These are phyloP conservation scores for Tiliacea aurago DNA, from an alignment of 2,888 invertebrate species.

Conservation along the genomic window DNA sequence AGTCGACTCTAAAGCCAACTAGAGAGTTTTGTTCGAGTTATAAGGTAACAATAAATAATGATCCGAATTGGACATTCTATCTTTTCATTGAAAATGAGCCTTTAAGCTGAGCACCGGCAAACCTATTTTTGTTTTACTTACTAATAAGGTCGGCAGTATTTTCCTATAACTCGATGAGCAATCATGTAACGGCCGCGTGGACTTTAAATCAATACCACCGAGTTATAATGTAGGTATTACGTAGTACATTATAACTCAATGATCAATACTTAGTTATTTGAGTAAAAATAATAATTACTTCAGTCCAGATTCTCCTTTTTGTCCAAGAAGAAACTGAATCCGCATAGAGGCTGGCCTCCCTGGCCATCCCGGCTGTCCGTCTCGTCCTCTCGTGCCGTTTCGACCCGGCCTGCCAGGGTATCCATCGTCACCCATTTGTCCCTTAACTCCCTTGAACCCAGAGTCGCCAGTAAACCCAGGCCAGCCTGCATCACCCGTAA, in stretches of 20 bases:
- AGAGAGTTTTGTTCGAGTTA: too few species aligned
- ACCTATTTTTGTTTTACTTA: not conserved
- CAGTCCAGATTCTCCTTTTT: constrained; percentile 86
- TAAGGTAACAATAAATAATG: too few species aligned
- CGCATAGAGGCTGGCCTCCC: constrained; percentile 85
- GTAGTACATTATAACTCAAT: too few species aligned
- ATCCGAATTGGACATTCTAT: too few species aligned
- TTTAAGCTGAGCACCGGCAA: not conserved
- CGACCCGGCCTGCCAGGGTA: constrained; percentile 86
- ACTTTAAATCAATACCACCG: not conserved
- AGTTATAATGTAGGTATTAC: too few species aligned
- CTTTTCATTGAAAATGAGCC: too few species aligned
- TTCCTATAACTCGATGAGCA: not conserved
- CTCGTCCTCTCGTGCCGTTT: constrained; percentile 87
- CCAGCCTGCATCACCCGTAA: constrained; percentile 82
- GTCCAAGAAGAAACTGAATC: constrained; percentile 81
- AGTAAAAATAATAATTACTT: constrained; percentile 70
- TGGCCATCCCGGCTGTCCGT: constrained; percentile 88
- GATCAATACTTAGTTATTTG: too few species aligned
- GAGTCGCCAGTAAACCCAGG: constrained; percentile 74
- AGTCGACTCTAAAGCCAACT: too few species aligned
- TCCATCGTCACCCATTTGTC: constrained; percentile 85
- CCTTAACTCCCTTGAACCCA: constrained; percentile 81
- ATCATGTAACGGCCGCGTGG: not conserved
- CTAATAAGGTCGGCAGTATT: too few species aligned